A percentile compares a stretch with the other conserved stretches of the same genome.
Evolutionary conservation across 2,113 vertebrate genomes (phyloP).

Genomic region (Colius striatus): DNA sequence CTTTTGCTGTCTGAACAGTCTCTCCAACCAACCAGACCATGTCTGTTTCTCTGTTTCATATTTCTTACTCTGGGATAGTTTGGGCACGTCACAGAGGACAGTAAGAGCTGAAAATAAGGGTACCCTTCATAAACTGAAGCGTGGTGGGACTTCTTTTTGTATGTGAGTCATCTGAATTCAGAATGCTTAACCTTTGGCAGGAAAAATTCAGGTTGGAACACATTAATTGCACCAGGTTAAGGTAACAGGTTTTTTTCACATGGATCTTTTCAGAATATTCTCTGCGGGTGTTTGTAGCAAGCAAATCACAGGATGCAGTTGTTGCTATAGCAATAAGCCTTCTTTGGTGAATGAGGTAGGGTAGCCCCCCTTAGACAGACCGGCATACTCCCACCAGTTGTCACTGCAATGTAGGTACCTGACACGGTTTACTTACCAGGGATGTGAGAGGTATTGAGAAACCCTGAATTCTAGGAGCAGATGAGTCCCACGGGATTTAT

Average conservation of each 20-base stretch:
- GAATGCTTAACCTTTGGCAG: neutral
- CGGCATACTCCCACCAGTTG: conserved; percentile 1
- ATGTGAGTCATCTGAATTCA: neutral
- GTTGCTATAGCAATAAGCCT: conserved; percentile 71
- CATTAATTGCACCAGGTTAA: neutral
- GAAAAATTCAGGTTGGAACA: neutral
- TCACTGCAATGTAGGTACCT: neutral
- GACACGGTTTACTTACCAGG: neutral
- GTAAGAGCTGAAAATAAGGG: neutral
- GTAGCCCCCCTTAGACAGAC: conserved; percentile 16
- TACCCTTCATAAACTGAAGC: neutral
- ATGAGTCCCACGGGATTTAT: neutral
- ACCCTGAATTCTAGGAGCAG: conserved; percentile 4
- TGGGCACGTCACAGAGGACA: neutral
- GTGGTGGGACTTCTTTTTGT: neutral
- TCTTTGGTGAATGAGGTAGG: conserved; percentile 9
- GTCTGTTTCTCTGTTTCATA: neutral
- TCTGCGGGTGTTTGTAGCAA: neutral
- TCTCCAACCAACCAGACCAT: neutral
- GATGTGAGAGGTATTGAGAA: neutral
- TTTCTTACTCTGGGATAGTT: neutral
- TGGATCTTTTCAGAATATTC: conserved; percentile 16
- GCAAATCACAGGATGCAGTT: conserved; percentile 38
- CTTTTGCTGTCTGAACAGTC: neutral
- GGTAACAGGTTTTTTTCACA: neutral